These are phyloP conservation scores for Lasioglossum villosulum DNA, from an alignment of 2,888 invertebrate species.

Conservation along the genomic window DNA sequence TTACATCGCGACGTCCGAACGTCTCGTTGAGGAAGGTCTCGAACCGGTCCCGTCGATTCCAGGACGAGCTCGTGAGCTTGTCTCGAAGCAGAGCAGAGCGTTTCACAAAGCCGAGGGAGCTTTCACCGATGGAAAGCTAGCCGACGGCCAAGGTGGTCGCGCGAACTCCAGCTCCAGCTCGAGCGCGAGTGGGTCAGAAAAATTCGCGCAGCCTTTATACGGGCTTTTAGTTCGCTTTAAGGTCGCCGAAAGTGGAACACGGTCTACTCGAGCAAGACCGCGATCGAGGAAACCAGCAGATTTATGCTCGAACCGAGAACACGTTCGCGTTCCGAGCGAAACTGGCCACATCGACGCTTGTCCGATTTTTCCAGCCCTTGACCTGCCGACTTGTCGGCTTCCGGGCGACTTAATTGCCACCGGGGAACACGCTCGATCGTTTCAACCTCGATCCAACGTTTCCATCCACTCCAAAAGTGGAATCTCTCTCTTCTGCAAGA, in stretches of 20 bases:
- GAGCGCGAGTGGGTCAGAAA: conserved; percentile 68
- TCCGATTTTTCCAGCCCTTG: neutral
- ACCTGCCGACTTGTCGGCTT: neutral
- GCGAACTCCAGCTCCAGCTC: conserved; percentile 33
- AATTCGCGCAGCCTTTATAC: conserved; percentile 69
- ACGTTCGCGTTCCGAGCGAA: neutral
- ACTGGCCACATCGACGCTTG: conserved; percentile 12
- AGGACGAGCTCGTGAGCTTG: neutral
- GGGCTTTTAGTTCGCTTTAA: conserved; percentile 68
- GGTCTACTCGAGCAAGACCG: conserved; percentile 21
- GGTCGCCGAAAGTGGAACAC: conserved; percentile 71
- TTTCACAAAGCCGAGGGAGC: conserved; percentile 72
- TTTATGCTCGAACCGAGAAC: conserved; percentile 27
- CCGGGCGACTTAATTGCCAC: conserved; percentile 12
- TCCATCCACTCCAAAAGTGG: neutral
- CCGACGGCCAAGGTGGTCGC: conserved; percentile 76
- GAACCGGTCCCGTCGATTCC: conserved; percentile 45
- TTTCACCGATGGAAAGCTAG: conserved; percentile 81
- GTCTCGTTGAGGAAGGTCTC: conserved; percentile 53
- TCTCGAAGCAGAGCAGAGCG: conserved; percentile 15
- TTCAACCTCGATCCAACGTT: neutral
- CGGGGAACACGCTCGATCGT: neutral
- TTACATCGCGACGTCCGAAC: conserved; percentile 32
- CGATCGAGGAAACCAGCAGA: conserved; percentile 62
- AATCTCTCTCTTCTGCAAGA: neutral